phyloP scores from a whole-genome alignment of 2,113 vertebrate genomes.

The Hemicordylus capensis region DNA sequence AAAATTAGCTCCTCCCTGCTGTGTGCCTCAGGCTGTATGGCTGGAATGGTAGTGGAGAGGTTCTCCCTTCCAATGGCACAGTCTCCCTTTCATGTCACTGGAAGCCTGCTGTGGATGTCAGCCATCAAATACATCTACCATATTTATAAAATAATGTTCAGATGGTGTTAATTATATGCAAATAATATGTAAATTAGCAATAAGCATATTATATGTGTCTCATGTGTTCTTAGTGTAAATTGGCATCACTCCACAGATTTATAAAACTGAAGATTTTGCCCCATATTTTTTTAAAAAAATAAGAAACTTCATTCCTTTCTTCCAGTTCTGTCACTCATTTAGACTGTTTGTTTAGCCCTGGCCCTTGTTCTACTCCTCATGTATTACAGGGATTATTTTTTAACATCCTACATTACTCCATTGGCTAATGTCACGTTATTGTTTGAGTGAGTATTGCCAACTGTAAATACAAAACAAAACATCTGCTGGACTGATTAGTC shows the following conservation, averaged over 20 bases:
- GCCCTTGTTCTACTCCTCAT: background rate
- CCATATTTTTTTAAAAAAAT: background rate
- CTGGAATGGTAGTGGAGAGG: too few relatives aligned
- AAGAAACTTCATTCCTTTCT: background rate
- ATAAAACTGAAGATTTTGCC: background rate
- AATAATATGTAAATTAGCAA: background rate
- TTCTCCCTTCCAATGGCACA: too few relatives aligned
- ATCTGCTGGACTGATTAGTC: constrained; percentile 44
- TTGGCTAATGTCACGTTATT: constrained; percentile 19
- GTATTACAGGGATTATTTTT: constrained; percentile 4
- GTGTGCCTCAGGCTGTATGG: too few relatives aligned
- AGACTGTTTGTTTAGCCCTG: background rate
- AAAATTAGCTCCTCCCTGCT: too few relatives aligned
- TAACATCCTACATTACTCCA: constrained; percentile 17
- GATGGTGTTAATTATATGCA: background rate
- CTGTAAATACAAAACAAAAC: constrained; percentile 43
- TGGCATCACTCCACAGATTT: background rate
- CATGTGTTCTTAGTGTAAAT: background rate
- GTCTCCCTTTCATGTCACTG: too few relatives aligned
- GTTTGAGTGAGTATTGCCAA: constrained; percentile 21
- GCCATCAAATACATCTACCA: too few relatives aligned
- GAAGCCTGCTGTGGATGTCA: too few relatives aligned
- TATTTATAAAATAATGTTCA: too few relatives aligned
- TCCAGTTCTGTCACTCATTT: constrained; percentile 10
- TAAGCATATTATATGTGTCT: background rate